Evolutionary conservation across 2,113 vertebrate species (phyloP), one percentile per base, ranked within the genome.

Genomic region (Esox niger): DNA sequence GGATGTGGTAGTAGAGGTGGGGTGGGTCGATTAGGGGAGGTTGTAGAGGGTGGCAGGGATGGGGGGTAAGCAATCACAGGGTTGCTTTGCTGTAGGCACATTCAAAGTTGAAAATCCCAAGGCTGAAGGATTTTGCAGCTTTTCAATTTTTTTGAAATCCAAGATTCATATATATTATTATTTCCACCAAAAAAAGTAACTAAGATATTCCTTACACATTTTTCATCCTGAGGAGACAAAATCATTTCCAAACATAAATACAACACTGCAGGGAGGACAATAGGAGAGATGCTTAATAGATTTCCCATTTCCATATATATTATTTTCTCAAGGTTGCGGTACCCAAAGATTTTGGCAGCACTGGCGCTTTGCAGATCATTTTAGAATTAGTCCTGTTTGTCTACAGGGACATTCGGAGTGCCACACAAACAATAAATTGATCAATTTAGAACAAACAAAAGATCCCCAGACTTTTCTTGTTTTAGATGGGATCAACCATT

Each of bases 271-370:
- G 83, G 86, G 87, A 87, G 84, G 87, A 87, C 86, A 89, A 90
- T 90, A 85, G 86, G 78, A 83, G 78, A 84, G 86, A 89, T 83
- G 84, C 84, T 88, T 89, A 86, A 87, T 88, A 90, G 87, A 87
- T 88, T 88, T 86, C 83, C 87, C 73, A 90, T 91, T 90, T 89
- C 87, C 87, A 92, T 91, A 90, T 89, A 90, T 92, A 90, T 90
- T 87, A 89, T 90, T 88, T 89, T 86, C 88, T 88, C 89, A 88
- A 88, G 87, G 87, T 84, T 88, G 85, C 76, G 11, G 80, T 84
- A 80, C 84, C 87, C 82, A 84, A 86, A 88, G 79, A 85, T 81
- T 82, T 87, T 86, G 85, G 83, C 85, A 85, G 82, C 79, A 25
- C 78, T 75, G 82, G 79, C 78, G 84, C 79, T 74, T 82, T 84